phyloP scores from a whole-genome alignment of 2,888 invertebrate genomes.

The Pollenia angustigena region DNA sequence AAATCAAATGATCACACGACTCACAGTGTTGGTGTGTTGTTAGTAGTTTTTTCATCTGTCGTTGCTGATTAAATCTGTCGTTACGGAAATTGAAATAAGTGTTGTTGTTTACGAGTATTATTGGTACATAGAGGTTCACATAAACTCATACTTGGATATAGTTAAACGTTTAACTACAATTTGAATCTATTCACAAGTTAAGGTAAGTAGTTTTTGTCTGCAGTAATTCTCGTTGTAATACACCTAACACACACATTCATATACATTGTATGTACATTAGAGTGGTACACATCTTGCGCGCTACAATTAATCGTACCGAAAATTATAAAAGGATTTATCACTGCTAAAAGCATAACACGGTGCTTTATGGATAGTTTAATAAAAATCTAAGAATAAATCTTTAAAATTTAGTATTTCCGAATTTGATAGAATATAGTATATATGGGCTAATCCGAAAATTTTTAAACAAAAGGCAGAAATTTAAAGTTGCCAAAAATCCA shows the following conservation, averaged over 20 bases:
- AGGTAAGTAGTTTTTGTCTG: conserved; percentile 13
- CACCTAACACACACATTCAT: not conserved
- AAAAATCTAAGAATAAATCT: too few relatives aligned
- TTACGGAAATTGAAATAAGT: conserved; percentile 63
- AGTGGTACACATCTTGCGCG: too few relatives aligned
- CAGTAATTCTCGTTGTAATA: conserved; percentile 36
- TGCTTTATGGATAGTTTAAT: too few relatives aligned
- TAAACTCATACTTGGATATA: not conserved
- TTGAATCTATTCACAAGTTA: conserved; percentile 36
- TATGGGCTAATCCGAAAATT: too few relatives aligned
- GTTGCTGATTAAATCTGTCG: conserved; percentile 66
- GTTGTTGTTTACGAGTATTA: conserved; percentile 45
- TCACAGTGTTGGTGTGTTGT: conserved; percentile 22
- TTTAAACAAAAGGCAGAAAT: too few relatives aligned
- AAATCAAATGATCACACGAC: conserved; percentile 41
- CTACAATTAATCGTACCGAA: too few relatives aligned
- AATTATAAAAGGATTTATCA: too few relatives aligned
- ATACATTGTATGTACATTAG: too few relatives aligned
- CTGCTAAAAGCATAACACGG: too few relatives aligned
- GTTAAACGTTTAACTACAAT: conserved; percentile 21
- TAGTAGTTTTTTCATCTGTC: conserved; percentile 28
- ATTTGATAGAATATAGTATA: too few relatives aligned
- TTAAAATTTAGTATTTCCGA: too few relatives aligned
- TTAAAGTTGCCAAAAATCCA: too few relatives aligned
- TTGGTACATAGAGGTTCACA: conserved; percentile 28